Evolutionary conservation across 2,888 invertebrate genomes (phyloP).

Genomic region (Drosophila mimica): DNA sequence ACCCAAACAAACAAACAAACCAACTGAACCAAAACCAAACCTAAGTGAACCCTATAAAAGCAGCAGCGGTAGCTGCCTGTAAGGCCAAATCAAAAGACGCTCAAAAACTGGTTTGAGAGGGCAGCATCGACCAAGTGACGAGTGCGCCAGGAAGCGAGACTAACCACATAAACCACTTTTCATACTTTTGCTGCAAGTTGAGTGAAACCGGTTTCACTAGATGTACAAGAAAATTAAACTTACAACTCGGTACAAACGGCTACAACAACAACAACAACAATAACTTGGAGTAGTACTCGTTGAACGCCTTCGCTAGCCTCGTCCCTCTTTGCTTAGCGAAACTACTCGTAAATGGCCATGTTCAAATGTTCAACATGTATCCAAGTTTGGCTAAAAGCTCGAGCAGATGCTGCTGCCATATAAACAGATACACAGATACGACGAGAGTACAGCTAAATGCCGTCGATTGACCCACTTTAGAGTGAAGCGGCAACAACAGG

Average conservation of each 20-base stretch:
- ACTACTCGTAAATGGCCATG: conserved; percentile 69
- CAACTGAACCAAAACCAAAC: conserved; percentile 36
- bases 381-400: conserved; percentile 56
- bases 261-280: conserved; percentile 9
- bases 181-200: conserved; percentile 63
- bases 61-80: conserved; percentile 13
- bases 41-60: conserved; percentile 29
- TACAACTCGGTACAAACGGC: conserved; percentile 31
- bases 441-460: conserved; percentile 64
- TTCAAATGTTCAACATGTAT: conserved; percentile 49
- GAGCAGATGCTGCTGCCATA: conserved; percentile 54
- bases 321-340: conserved; percentile 15
- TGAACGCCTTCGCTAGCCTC: conserved; percentile 3
- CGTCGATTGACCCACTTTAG: conserved; percentile 72
- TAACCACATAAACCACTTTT: conserved; percentile 68
- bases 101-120: conserved; percentile 67
- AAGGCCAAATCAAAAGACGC: conserved; percentile 61
- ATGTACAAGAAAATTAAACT: conserved; percentile 20
- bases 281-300: conserved; percentile 27
- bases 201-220: conserved; percentile 62
- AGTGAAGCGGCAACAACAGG: conserved; percentile 39
- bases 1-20: conserved; percentile 72
- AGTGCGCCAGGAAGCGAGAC: conserved; percentile 70
- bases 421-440: conserved; percentile 43
- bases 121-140: conserved; percentile 44